A percentile compares a stretch with the other conserved stretches of the same genome.
Evolutionary conservation across 2,113 vertebrate genomes (phyloP).

Genomic region (Paratilapia polleni): DNA sequence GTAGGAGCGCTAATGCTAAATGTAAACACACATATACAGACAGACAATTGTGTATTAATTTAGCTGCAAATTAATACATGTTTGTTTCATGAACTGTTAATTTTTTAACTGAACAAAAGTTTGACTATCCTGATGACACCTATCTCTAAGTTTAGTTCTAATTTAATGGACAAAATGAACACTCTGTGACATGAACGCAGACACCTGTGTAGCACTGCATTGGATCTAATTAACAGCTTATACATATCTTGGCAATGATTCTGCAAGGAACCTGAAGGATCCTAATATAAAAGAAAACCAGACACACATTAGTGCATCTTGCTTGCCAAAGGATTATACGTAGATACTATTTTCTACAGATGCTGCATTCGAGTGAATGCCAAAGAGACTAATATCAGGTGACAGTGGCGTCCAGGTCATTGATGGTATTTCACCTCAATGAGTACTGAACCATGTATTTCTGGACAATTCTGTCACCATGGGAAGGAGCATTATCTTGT

Average conservation of each 20-base stretch:
- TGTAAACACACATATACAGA: background rate
- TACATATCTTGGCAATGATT: background rate
- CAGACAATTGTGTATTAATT: background rate
- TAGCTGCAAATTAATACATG: too few species aligned
- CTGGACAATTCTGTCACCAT: conserved; percentile 32
- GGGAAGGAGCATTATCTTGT: conserved; percentile 22
- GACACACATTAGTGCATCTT: conserved; percentile 4
- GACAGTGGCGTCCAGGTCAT: conserved; percentile 23
- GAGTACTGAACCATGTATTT: conserved; percentile 34
- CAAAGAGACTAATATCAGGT: conserved; percentile 2
- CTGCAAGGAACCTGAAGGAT: background rate
- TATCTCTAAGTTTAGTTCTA: background rate
- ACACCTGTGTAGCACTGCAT: background rate
- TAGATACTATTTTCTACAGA: conserved; percentile 15
- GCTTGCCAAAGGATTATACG: background rate
- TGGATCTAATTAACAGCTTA: background rate
- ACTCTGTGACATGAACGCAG: background rate
- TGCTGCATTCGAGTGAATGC: conserved; percentile 18
- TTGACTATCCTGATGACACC: background rate
- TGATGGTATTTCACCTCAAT: conserved; percentile 31
- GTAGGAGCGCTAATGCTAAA: background rate
- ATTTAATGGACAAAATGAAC: background rate
- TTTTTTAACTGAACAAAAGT: background rate
- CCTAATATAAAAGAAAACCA: conserved; percentile 15
- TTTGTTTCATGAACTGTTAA: background rate